Percentiles rank a stretch among this genome's conserved stretches.
Conservation (phyloP, 1,140 invertebrate genomes). For the Aradophagus sp. region DNA sequence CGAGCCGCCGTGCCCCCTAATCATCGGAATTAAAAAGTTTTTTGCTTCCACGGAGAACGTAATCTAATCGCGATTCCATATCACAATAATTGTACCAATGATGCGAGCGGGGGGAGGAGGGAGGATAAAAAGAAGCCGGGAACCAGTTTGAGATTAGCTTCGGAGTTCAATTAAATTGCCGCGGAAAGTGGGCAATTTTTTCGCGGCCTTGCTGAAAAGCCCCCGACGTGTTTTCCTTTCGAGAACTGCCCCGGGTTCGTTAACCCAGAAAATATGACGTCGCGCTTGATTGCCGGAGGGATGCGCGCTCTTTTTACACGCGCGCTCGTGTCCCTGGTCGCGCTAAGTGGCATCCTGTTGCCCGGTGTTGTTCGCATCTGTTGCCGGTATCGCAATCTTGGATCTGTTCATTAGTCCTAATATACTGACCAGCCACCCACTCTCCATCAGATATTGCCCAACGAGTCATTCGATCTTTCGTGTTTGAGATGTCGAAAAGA, state of each 20-base stretch:
- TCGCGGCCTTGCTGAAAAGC: constrained; percentile 22
- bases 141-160: constrained; percentile 37
- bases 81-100: constrained; percentile 38
- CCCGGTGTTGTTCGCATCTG: constrained; percentile 43
- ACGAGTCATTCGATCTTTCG: constrained; percentile 58
- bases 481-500: constrained; percentile 54
- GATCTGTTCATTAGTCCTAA: constrained; percentile 71
- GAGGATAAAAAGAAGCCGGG: constrained; percentile 7
- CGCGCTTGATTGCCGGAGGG: constrained; percentile 28
- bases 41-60: constrained; percentile 17
- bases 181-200: constrained; percentile 24
- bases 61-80: constrained; percentile 38
- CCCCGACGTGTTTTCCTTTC: constrained; percentile 27
- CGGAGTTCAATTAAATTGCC: constrained; percentile 31
- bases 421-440: constrained; percentile 64
- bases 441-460: constrained; percentile 61
- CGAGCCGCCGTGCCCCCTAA: constrained; percentile 16
- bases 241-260: constrained; percentile 22
- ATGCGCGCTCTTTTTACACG: constrained; percentile 44
- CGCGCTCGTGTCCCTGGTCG: constrained; percentile 31
- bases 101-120: no score
- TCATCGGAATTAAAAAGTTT: constrained; percentile 36
- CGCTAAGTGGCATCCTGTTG: constrained; percentile 52
- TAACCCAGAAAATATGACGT: constrained; percentile 54
- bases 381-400: constrained; percentile 59